Conservation (phyloP, 1,140 invertebrate genomes). For the Caenorhabditis inopinata region DNA sequence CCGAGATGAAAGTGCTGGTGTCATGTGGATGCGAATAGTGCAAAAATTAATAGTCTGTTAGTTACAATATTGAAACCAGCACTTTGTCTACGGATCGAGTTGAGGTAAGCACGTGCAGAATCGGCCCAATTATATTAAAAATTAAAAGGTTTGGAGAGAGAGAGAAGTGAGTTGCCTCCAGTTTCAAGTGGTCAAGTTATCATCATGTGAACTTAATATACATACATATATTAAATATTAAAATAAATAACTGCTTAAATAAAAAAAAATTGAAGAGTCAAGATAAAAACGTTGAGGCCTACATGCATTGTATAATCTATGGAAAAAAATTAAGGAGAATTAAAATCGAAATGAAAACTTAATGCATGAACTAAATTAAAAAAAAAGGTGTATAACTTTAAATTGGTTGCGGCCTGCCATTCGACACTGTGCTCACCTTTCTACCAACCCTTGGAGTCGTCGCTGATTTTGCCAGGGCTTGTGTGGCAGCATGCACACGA, state of each 20-base stretch:
- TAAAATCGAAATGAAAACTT: slow-evolving; percentile 12
- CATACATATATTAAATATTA: no score
- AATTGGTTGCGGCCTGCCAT: slow-evolving; percentile 26
- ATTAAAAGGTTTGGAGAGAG: not conserved
- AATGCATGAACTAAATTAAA: not conserved
- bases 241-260: no score
- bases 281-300: not conserved
- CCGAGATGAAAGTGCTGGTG: slow-evolving; percentile 12
- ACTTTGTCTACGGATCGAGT: slow-evolving; percentile 10
- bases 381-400: not conserved
- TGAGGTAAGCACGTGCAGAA: slow-evolving; percentile 33
- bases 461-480: slow-evolving; percentile 7
- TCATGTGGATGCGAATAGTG: not conserved
- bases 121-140: slow-evolving; percentile 4
- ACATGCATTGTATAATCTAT: not conserved
- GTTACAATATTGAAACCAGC: slow-evolving; percentile 4
- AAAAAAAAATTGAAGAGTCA: no score
- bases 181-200: no score
- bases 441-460: slow-evolving; percentile 27
- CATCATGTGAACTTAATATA: no score
- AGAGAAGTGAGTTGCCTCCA: no score
- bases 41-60: not conserved
- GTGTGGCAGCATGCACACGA: slow-evolving; percentile 57
- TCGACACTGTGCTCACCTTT: slow-evolving; percentile 30
- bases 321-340: not conserved